Evolutionary conservation across 2,888 invertebrate species (phyloP).

Genomic region (Brenthis ino): DNA sequence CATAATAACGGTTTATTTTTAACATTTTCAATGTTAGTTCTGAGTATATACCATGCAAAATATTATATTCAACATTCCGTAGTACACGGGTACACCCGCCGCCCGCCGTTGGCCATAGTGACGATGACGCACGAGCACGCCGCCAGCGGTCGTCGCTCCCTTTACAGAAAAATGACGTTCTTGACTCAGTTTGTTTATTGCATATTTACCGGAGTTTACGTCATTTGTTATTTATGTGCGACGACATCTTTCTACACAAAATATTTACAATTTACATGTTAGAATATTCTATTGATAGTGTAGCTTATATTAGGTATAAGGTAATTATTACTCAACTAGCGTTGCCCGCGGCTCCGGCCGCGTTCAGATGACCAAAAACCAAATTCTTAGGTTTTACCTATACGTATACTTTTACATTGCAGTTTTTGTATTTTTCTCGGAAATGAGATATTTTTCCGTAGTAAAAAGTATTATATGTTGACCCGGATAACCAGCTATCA

Average conservation of each 20-base stretch:
- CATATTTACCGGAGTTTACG: conserved; percentile 52
- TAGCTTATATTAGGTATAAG: not conserved
- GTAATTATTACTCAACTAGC: not conserved
- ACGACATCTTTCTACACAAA: conserved; percentile 24
- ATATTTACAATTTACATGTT: conserved; percentile 17
- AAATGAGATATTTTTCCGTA: no score
- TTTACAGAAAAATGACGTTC: conserved; percentile 59
- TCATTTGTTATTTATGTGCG: conserved; percentile 46
- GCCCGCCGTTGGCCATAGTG: conserved; percentile 21
- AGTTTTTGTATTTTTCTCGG: no score
- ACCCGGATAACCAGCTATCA: no score
- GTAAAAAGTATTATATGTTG: no score
- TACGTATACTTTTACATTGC: no score
- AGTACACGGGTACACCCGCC: conserved; percentile 3
- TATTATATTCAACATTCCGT: conserved; percentile 6
- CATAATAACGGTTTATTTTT: not conserved
- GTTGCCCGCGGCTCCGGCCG: no score
- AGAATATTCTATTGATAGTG: not conserved
- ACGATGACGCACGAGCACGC: conserved; percentile 51
- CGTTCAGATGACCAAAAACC: no score
- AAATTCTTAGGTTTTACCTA: no score
- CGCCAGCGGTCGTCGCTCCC: conserved; percentile 75
- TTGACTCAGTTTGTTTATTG: conserved; percentile 67
- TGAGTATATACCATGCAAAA: conserved; percentile 13
- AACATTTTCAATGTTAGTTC: not conserved